These are phyloP conservation scores for Melanerpes formicivorus DNA, from an alignment of 2,113 vertebrate species.

Conservation along the genomic window DNA sequence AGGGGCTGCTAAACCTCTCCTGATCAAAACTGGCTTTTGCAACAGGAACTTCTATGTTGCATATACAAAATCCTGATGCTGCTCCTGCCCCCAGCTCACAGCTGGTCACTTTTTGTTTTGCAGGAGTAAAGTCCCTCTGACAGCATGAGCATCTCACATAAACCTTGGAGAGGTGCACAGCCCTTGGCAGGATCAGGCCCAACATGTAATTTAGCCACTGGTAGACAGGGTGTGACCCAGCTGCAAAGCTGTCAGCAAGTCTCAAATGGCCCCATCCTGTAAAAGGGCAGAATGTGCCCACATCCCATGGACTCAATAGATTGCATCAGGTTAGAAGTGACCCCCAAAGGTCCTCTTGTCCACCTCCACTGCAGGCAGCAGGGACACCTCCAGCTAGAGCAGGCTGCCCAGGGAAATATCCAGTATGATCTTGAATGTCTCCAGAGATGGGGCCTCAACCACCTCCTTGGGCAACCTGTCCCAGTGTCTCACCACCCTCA, in stretches of 20 bases:
- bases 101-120: neutral
- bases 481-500: no score
- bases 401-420: no score
- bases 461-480: no score
- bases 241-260: neutral
- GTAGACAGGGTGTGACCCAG: neutral
- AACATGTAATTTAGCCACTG: fast-evolving
- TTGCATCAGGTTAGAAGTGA: no score
- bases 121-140: neutral
- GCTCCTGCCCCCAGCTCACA: neutral
- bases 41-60: neutral
- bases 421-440: no score
- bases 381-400: no score
- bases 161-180: neutral
- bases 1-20: neutral
- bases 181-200: neutral
- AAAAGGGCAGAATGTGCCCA: fast-evolving
- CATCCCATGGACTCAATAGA: no score
- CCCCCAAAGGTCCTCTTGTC: no score
- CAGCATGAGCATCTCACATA: neutral
- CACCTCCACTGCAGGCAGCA: no score
- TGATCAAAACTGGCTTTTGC: neutral
- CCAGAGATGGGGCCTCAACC: no score
- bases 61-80: neutral
- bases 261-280: neutral